Base-by-base conservation (phyloP, 37 sponge, comb jelly and placozoan species). In the Crambe crambe region DNA sequence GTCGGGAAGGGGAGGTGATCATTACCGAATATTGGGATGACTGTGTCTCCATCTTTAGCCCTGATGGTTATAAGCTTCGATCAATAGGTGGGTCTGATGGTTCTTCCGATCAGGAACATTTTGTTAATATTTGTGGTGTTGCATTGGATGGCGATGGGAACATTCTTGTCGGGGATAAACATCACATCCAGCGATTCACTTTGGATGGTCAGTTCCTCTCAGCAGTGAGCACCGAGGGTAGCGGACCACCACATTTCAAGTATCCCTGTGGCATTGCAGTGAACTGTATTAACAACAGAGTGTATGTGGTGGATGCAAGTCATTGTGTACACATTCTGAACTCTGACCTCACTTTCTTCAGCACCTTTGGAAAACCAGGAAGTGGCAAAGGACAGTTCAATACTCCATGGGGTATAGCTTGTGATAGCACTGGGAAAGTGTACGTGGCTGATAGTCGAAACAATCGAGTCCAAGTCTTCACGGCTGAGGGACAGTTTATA, bases 401-500 rank as follows among this genome's bases (percentile, higher is more conserved):
- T 15, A 73, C 68, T 31, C 83, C 89, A 20, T 71, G 70, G 51
- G 87, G 59, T 15, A 62, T 87, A 37, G 81, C 75, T 27, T 43
- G 71, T 27, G 81, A 80, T 71, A 58, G 51, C 17, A 42, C 60
- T 25, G 83, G 83, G 5, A 81, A 80, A 32, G 77, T 80, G 77
- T 87, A 75, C 32, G 82, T 87, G 39, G 65, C 76, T 32, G 87
- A 87, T 30, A 65, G 58, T 20, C 42, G 66, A 40, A 87, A 78
- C 27, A 47, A 87, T 76, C 38, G 87, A 10, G 56, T 87, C 12
- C 87, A 87, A 72, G 71, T 68, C 2, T 87, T 87, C 87, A 70
- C 42, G n/a, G 29, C 42, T 2, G 72, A 70, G 15, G 70, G 76
- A 25, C 34, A 58, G 39, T 47, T 76, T 23, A 4, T 59, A 22